Conservation (phyloP, 2,888 invertebrate species). For the Philereme vetulata region DNA sequence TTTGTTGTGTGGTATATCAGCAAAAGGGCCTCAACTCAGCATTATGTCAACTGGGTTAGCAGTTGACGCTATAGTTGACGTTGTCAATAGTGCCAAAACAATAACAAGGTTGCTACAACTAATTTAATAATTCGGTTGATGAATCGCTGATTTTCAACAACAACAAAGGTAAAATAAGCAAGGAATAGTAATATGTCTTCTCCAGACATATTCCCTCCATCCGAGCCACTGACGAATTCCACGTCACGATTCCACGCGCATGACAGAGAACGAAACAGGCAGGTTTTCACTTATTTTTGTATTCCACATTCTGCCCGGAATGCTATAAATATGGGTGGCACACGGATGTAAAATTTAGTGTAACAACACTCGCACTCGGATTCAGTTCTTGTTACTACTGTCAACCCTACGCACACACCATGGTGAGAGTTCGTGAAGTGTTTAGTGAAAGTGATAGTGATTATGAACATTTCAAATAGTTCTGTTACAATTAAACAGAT, state of each 20-base stretch:
- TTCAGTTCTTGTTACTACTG: conserved; percentile 81
- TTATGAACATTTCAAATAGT: conserved; percentile 1
- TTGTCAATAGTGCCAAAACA: no score
- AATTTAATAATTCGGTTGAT: no score
- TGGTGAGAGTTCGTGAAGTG: conserved; percentile 66
- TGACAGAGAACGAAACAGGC: conserved; percentile 64
- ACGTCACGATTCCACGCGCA: conserved; percentile 41
- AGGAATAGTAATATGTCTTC: not conserved
- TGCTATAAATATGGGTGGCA: conserved; percentile 81
- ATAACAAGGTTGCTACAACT: no score
- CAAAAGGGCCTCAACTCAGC: no score
- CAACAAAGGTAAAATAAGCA: no score
- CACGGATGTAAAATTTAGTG: conserved; percentile 73
- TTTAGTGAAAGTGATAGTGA: conserved; percentile 45
- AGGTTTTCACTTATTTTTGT: conserved; percentile 80
- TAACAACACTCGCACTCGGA: conserved; percentile 82
- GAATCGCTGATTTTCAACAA: no score
- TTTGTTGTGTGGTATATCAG: no score
- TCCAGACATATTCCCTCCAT: conserved; percentile 9
- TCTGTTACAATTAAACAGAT: not conserved
- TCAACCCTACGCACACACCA: conserved; percentile 65
- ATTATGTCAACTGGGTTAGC: no score
- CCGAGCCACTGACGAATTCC: conserved; percentile 37
- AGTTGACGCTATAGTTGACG: no score
- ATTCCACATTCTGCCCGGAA: conserved; percentile 66